Base-by-base conservation (phyloP, 1,140 invertebrate genomes). In the Coptotermes formosanus region DNA sequence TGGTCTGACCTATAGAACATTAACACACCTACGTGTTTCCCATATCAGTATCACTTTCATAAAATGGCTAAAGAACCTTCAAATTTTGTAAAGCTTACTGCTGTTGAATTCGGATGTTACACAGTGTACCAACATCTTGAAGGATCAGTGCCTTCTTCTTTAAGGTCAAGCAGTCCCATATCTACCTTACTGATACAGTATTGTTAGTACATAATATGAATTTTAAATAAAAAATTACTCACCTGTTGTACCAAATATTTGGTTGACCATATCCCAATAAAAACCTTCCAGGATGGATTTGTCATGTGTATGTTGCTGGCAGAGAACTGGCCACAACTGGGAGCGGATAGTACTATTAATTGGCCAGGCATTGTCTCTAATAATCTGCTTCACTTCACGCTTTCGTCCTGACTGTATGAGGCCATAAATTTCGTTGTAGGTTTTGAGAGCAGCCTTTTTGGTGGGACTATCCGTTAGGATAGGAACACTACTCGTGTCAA, bases 191-290 rank as follows among this genome's bases (percentile, higher is more conserved):
- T 38, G 38, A 38, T 38, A n/a, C n/a, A n/a, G n/a, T n/a, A 7
- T 12, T 48, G 7, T 48, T 9, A 48, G 14, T 48, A 48, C 45
- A 48, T 48, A 48, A 12, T 48, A 3, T 7, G 45, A 55, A 55
- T 16, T 55, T 16, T 1, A 55, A 19, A 55, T 21, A 55, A 55
- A 55, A 55, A 1, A 55, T 21, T 25, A 30, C 85, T 85, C 87
- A 94, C 93, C 93, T 88, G 95, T 95, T 86, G 95, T 96, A 89
- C 97, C 97, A 93, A 97, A 97, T 82, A 98, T 94, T 92, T 97
- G 95, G 89, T 96, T 95, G 86, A 97, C 96, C 93, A 97, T 96
- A 90, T 97, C 97, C 96, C 96, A 97, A 91, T 98, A 98, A 91
- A 97, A 97, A 87, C 95, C 96, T 81, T 91, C 90, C 88, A 95